Evolutionary conservation across 2,888 invertebrate genomes (phyloP), one percentile per base, ranked within the genome.

Genomic region (Laspeyria flexula): DNA sequence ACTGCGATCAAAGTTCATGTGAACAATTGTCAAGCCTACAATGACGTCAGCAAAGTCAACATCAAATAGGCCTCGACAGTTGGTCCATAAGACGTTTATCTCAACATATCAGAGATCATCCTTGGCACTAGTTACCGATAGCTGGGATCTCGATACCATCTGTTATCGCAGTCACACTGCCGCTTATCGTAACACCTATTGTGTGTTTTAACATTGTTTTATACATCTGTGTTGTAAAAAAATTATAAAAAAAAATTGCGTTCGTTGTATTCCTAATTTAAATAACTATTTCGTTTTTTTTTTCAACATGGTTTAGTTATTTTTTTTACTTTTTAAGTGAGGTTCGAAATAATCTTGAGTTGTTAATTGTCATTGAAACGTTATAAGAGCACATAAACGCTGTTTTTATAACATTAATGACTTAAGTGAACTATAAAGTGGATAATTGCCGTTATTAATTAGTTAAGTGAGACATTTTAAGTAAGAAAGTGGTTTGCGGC

Each of bases 91-190:
- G n/a, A 33, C 29, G 58, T 25, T 68, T 68, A 68, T 68, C 68
- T 68, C 48, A 25, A 31, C 48, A 29, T 65, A 65, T 69, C 56
- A 52, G 50, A 25, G 42, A 44, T 48, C 51, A 68, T 61, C 64
- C 68, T 66, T 68, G 70, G 56, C 43, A 43, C 49, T 15, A 50
- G 44, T 52, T 49, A 40, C 43, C 53, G 55, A 62, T 66, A 65
- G 37, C 43, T 53, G 23, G 43, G 33, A 65, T 57, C 46, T 41
- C 34, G 50, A 69, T 67, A 57, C 11, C 37, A 67, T 68, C 65
- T 55, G 38, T 60, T 51, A 62, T 65, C 65, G 16, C 59, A 65
- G 68, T 53, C 37, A 49, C 42, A 16, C 47, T 38, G n/a, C 27
- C 2, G 25, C 9, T 31, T 60, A 69, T 62, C 67, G 34, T n/a